Conservation (phyloP, 1,140 invertebrate species). For the Drosophila obscura region DNA sequence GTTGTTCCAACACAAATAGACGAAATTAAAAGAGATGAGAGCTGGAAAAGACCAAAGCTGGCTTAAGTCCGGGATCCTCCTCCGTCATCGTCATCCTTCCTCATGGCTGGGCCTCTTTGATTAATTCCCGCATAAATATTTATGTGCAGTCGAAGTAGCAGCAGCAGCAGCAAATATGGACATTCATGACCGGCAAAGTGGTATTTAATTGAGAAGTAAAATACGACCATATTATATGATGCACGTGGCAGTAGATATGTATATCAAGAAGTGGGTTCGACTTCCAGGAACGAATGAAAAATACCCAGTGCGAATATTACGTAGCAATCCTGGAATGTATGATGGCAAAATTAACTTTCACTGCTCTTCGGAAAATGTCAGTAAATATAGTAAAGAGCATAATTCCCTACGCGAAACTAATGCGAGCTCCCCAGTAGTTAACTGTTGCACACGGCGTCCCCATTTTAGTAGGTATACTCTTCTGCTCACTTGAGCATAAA, state of each 20-base stretch:
- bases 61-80: slow-evolving; percentile 2
- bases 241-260: slow-evolving; percentile 4
- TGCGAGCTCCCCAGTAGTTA: neutral
- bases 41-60: slow-evolving; percentile 12
- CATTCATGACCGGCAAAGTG: slow-evolving; percentile 49
- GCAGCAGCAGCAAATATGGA: slow-evolving; percentile 34
- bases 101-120: slow-evolving; percentile 24
- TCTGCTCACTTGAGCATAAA: slow-evolving; percentile 7
- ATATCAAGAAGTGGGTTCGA: neutral
- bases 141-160: slow-evolving; percentile 37
- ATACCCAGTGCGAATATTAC: neutral
- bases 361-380: too few species aligned
- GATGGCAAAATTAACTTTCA: neutral
- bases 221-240: slow-evolving; percentile 16
- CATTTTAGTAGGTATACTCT: slow-evolving; percentile 29
- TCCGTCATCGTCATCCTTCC: slow-evolving; percentile 5
- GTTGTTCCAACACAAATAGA: slow-evolving; percentile 46
- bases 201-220: slow-evolving; percentile 72
- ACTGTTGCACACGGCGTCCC: too few species aligned
- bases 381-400: too few species aligned
- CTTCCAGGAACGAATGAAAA: neutral
- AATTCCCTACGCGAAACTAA: too few species aligned
- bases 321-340: neutral
- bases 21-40: slow-evolving; percentile 34
- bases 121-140: slow-evolving; percentile 76